A percentile compares a stretch with the other conserved stretches of the same genome.
Evolutionary conservation across 2,113 vertebrate genomes (phyloP).

Genomic region (Callopanchax toddi): DNA sequence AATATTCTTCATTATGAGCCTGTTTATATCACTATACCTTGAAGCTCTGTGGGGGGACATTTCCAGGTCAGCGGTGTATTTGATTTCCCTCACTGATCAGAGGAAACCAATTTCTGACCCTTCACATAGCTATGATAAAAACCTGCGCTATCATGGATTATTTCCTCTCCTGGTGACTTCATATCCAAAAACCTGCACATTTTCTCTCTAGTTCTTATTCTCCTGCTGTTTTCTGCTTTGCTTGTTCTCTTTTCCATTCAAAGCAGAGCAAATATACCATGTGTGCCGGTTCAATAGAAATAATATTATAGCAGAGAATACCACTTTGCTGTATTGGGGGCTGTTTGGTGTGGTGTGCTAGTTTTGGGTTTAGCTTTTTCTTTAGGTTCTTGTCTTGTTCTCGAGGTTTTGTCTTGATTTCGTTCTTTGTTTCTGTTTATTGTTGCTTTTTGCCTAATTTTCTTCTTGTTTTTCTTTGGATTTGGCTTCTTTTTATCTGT

Average conservation of each 20-base stretch:
- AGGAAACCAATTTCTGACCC: conserved; percentile 65
- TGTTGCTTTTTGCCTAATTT: background rate
- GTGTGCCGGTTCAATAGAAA: conserved; percentile 16
- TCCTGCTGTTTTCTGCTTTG: conserved; percentile 4
- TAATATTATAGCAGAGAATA: conserved; percentile 17
- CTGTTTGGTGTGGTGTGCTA: background rate
- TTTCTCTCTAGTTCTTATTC: conserved; percentile 1
- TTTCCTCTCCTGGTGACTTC: conserved; percentile 30
- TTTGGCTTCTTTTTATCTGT: background rate
- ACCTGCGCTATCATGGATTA: conserved; percentile 48
- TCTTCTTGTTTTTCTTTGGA: background rate
- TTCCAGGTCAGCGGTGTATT: conserved; percentile 45
- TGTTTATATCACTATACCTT: conserved; percentile 38
- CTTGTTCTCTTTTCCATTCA: conserved; percentile 7
- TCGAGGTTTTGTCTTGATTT: background rate
- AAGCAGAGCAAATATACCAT: conserved; percentile 15
- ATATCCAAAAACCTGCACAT: conserved; percentile 9
- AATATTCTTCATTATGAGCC: conserved; percentile 40
- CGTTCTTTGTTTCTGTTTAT: background rate
- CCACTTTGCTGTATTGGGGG: conserved; percentile 9
- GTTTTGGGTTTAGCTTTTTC: background rate
- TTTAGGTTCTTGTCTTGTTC: background rate
- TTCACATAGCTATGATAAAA: conserved; percentile 53
- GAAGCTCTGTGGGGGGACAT: conserved; percentile 39
- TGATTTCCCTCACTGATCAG: conserved; percentile 63